These are phyloP conservation scores for Sphaeridia pumilis DNA, from an alignment of 2,888 invertebrate species.

Conservation along the genomic window DNA sequence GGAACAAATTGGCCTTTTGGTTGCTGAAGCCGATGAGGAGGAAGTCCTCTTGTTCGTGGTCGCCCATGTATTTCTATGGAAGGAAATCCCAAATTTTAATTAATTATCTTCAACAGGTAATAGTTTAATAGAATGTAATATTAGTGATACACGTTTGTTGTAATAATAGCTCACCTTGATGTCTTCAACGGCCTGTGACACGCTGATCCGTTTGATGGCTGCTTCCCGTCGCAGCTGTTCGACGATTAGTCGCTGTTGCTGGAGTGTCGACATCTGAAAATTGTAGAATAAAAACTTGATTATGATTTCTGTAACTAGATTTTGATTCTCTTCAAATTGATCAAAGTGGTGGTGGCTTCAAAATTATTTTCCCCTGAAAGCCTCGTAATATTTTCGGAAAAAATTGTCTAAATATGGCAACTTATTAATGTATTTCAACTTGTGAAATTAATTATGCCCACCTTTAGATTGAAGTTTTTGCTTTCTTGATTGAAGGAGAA, in stretches of 20 bases:
- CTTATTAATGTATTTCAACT: too few species aligned
- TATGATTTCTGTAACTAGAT: too few species aligned
- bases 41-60: slow-evolving; percentile 86
- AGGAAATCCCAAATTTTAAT: slow-evolving; percentile 1
- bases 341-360: too few species aligned
- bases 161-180: slow-evolving; percentile 56
- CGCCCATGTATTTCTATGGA: slow-evolving; percentile 64
- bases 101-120: neutral
- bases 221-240: slow-evolving; percentile 88
- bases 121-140: neutral
- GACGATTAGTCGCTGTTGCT: slow-evolving; percentile 85
- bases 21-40: slow-evolving; percentile 85
- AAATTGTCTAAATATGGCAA: too few species aligned
- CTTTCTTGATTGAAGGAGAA: too few species aligned
- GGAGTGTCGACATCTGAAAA: slow-evolving; percentile 66
- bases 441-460: too few species aligned
- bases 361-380: too few species aligned
- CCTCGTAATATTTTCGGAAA: too few species aligned
- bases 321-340: too few species aligned
- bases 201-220: slow-evolving; percentile 69
- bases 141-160: neutral
- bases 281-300: too few species aligned
- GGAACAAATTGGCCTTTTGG: slow-evolving; percentile 88
- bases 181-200: slow-evolving; percentile 81
- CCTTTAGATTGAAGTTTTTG: too few species aligned